Conservation (phyloP, 2,113 vertebrate species). For the Alligator sinensis region DNA sequence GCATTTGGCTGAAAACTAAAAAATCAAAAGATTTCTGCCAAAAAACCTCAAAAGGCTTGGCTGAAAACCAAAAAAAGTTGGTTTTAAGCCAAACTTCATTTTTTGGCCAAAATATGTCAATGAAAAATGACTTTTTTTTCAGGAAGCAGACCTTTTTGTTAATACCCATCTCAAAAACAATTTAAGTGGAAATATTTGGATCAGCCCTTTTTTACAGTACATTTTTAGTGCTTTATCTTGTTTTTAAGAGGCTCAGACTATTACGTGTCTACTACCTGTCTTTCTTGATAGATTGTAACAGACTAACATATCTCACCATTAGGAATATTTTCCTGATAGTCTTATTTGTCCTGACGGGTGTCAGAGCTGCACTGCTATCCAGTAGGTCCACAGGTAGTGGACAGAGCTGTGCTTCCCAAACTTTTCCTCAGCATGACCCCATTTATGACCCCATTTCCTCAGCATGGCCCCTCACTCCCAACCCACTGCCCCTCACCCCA, state of each 20-base stretch:
- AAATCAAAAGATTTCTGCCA: background rate
- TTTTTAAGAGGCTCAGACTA: background rate
- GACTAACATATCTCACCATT: background rate
- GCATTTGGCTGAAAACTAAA: background rate
- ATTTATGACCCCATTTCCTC: no score
- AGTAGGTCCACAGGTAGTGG: no score
- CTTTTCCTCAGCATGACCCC: no score
- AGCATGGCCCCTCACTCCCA: no score
- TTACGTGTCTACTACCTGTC: background rate
- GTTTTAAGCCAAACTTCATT: background rate
- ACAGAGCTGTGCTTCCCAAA: no score
- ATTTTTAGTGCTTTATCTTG: background rate
- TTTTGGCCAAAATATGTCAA: background rate
- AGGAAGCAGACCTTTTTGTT: background rate
- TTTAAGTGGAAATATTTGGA: background rate
- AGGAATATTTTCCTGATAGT: background rate
- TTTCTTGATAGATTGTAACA: background rate
- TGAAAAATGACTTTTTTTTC: background rate
- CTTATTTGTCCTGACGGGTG: background rate
- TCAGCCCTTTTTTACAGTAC: accelerated
- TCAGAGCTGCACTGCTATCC: no score
- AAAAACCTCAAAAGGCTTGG: no score
- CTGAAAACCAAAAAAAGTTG: background rate
- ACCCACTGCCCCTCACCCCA: no score
- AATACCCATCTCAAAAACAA: accelerated